Evolutionary conservation across 2,888 invertebrate genomes (phyloP).

Genomic region (Dryobotodes eremita): DNA sequence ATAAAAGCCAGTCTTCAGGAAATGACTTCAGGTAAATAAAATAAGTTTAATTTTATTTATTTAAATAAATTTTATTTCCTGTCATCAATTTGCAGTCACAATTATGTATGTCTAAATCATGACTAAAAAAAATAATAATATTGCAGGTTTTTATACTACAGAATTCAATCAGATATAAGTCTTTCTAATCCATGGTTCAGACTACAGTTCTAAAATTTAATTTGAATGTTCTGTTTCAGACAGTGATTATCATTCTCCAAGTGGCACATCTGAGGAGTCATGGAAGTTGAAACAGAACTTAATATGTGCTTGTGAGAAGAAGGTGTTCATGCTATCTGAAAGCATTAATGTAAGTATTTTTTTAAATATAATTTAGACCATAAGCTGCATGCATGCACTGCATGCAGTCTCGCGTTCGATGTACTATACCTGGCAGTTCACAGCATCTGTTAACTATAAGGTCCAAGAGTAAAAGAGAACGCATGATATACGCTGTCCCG

Average conservation of each 20-base stretch:
- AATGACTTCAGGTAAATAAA: conserved; percentile 80
- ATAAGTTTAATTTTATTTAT: not conserved
- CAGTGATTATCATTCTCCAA: conserved; percentile 87
- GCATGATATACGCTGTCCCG: not conserved
- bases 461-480: not conserved
- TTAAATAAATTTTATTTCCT: not conserved
- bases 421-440: not conserved
- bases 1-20: conserved; percentile 83
- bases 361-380: not conserved
- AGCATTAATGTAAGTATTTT: conserved; percentile 84
- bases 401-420: not conserved
- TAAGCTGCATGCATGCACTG: too few species aligned
- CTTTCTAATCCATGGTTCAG: not conserved
- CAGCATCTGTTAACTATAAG: not conserved
- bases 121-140: not conserved
- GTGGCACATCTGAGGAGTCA: conserved; percentile 88
- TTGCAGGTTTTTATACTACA: not conserved
- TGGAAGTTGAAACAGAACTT: conserved; percentile 88
- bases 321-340: conserved; percentile 88
- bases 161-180: too few species aligned
- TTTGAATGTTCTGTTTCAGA: conserved; percentile 73
- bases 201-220: not conserved
- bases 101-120: not conserved
- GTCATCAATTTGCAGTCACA: not conserved
- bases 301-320: conserved; percentile 88